Conservation (phyloP, 2,113 vertebrate genomes). For the Polypterus senegalus region DNA sequence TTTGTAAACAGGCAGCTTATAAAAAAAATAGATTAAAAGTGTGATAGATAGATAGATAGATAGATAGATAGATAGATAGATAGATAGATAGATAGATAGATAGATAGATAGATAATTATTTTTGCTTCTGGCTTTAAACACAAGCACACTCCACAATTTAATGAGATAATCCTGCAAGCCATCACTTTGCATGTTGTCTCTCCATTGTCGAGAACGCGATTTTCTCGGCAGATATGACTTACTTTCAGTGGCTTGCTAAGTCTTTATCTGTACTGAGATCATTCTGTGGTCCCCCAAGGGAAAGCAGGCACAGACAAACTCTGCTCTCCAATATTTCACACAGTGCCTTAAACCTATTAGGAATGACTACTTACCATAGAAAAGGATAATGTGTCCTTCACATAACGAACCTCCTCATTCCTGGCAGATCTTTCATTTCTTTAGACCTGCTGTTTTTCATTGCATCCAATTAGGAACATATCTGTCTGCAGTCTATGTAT, state of each 20-base stretch:
- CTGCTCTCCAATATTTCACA: constrained; percentile 87
- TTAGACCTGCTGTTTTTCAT: constrained; percentile 38
- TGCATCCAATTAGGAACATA: constrained; percentile 37
- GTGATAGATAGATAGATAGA: too few relatives aligned
- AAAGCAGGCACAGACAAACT: constrained; percentile 73
- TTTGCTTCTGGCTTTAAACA: too few relatives aligned
- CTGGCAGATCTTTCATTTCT: constrained; percentile 42
- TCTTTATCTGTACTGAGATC: constrained; percentile 58
- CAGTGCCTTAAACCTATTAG: constrained; percentile 86
- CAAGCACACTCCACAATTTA: too few relatives aligned
- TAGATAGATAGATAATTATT: too few relatives aligned
- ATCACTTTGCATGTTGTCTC: too few relatives aligned
- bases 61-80: too few relatives aligned
- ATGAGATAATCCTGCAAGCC: too few relatives aligned
- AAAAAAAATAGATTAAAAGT: too few relatives aligned
- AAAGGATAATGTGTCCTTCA: constrained; percentile 87
- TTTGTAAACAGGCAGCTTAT: too few relatives aligned
- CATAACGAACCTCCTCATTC: constrained; percentile 62
- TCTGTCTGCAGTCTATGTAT: constrained; percentile 4
- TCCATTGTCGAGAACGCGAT: too few relatives aligned
- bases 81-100: too few relatives aligned
- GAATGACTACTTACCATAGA: constrained; percentile 83
- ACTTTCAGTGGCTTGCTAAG: constrained; percentile 36
- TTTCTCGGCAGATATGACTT: neutral
- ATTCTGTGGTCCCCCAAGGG: constrained; percentile 70